Percentiles rank a stretch among this genome's conserved stretches.
Evolutionary conservation across 2,888 invertebrate genomes (phyloP).

Genomic region (Pocota personata): DNA sequence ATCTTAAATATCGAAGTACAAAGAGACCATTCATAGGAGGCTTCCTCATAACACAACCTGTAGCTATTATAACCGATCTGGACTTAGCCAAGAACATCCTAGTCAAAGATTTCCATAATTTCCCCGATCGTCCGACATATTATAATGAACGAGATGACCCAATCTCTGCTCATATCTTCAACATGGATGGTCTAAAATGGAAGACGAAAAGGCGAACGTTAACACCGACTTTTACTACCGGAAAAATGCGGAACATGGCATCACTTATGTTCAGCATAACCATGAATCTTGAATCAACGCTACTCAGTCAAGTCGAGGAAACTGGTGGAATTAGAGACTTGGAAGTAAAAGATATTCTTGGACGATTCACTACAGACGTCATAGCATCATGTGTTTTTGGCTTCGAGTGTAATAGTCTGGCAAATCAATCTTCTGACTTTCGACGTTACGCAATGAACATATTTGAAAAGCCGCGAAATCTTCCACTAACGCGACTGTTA

Average conservation of each 20-base stretch:
- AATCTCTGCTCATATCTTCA: conserved; percentile 78
- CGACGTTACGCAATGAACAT: conserved; percentile 75
- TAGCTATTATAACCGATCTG: conserved; percentile 77
- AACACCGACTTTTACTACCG: conserved; percentile 83
- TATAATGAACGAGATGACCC: conserved; percentile 79
- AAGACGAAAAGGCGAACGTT: conserved; percentile 81
- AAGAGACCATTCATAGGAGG: conserved; percentile 76
- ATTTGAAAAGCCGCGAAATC: conserved; percentile 72
- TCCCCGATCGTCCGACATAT: conserved; percentile 78
- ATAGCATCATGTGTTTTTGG: conserved; percentile 83
- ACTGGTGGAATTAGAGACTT: conserved; percentile 58
- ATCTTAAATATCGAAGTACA: conserved; percentile 71
- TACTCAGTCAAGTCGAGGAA: conserved; percentile 13
- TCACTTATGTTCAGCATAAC: conserved; percentile 77
- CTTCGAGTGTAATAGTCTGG: conserved; percentile 82
- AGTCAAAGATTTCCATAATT: conserved; percentile 81
- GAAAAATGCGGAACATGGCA: conserved; percentile 83
- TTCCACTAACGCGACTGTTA: conserved; percentile 13
- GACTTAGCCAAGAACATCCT: conserved; percentile 80
- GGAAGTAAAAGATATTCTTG: conserved; percentile 82
- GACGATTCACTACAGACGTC: conserved; percentile 83
- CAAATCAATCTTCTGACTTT: conserved; percentile 80
- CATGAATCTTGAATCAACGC: conserved; percentile 73
- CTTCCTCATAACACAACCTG: conserved; percentile 75
- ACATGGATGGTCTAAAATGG: conserved; percentile 82